Conservation (phyloP, 2,113 vertebrate species). For the Melanocharis versteri region DNA sequence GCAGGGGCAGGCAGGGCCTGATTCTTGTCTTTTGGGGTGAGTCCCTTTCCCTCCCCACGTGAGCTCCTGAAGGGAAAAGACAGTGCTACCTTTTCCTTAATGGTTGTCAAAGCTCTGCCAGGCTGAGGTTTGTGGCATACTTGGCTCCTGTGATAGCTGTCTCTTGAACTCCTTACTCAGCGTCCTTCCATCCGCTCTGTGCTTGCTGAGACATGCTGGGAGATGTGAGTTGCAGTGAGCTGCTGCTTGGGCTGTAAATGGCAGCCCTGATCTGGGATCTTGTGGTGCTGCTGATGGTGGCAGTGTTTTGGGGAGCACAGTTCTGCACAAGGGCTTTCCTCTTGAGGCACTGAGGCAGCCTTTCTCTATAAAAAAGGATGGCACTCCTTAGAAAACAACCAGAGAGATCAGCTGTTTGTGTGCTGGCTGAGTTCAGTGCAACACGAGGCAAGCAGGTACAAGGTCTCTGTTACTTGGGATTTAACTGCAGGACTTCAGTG, state of each 20-base stretch:
- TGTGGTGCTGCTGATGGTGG: not conserved
- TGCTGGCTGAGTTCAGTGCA: not conserved
- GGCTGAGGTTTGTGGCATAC: not conserved
- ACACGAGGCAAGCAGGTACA: not conserved
- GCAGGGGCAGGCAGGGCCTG: not conserved
- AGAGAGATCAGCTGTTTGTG: not conserved
- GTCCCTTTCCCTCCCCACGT: not conserved
- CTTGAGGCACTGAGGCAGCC: not conserved
- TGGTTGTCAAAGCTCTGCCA: not conserved
- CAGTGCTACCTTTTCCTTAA: not conserved
- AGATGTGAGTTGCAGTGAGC: not conserved
- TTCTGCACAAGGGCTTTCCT: not conserved
- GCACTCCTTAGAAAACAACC: not conserved
- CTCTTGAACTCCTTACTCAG: not conserved
- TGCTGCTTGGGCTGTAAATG: not conserved
- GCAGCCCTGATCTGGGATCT: not conserved
- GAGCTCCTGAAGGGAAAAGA: not conserved
- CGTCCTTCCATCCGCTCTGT: not conserved
- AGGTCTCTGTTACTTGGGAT: not conserved
- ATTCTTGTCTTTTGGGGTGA: not conserved
- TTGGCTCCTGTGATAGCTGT: not conserved
- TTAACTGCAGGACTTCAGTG: not conserved
- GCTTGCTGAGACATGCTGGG: not conserved
- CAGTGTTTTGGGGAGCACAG: not conserved
- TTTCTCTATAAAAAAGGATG: not conserved